These are phyloP conservation scores for Campoplex capitator DNA, from an alignment of 2,888 invertebrate species.

Conservation along the genomic window DNA sequence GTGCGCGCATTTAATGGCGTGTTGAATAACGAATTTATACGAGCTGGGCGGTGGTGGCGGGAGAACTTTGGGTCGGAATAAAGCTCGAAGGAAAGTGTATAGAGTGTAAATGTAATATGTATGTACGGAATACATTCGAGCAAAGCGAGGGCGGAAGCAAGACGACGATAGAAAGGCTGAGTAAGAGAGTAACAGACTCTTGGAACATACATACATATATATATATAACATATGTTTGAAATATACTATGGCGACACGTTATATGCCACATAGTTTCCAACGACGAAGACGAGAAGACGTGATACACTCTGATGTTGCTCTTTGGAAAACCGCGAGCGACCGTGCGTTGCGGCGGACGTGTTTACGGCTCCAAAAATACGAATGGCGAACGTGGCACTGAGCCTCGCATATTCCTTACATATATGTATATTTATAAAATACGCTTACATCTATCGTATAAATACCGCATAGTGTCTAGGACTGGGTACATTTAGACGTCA, in stretches of 20 bases:
- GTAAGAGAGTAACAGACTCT: conserved; percentile 55
- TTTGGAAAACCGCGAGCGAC: conserved; percentile 52
- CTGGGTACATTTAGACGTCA: conserved; percentile 12
- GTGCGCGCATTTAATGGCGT: conserved; percentile 82
- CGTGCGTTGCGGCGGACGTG: conserved; percentile 59
- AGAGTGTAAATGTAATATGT: conserved; percentile 6
- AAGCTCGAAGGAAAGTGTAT: conserved; percentile 30
- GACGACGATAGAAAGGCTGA: conserved; percentile 45
- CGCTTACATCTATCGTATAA: conserved; percentile 28
- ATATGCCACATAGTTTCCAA: conserved; percentile 56
- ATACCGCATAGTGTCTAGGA: conserved; percentile 9
- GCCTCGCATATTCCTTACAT: conserved; percentile 10
- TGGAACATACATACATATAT: conserved; percentile 30
- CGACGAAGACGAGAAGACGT: conserved; percentile 54
- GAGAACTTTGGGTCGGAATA: conserved; percentile 40
- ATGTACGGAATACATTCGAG: conserved; percentile 13
- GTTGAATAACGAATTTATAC: conserved; percentile 84
- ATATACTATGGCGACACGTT: conserved; percentile 60
- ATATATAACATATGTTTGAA: conserved; percentile 39
- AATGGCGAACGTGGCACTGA: conserved; percentile 35
- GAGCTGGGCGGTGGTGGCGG: conserved; percentile 52
- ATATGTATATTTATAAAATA: conserved; percentile 6
- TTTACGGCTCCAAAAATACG: conserved; percentile 68
- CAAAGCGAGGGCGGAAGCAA: conserved; percentile 57
- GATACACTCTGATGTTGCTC: conserved; percentile 57